phyloP scores from a whole-genome alignment of 2,797 vertebrate species.

The Dermochelys coriacea region DNA sequence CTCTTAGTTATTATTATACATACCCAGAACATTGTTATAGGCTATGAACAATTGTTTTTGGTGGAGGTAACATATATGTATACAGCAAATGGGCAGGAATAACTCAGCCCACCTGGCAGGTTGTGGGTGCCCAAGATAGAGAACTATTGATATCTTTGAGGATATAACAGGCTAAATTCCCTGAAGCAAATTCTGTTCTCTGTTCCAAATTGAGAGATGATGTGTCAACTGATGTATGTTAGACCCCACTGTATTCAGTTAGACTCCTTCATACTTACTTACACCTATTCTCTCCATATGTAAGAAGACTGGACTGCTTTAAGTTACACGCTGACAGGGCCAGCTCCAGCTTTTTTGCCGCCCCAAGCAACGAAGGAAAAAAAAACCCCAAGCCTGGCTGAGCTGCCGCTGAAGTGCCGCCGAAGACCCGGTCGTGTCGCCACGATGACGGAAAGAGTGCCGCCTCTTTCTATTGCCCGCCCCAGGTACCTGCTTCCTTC shows the following conservation, averaged over 20 bases:
- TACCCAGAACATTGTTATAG: accelerated
- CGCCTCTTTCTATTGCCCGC: too few species aligned
- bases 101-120: not conserved
- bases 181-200: not conserved
- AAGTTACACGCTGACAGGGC: not conserved
- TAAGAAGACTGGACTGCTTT: not conserved
- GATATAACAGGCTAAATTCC: not conserved
- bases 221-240: not conserved
- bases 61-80: not conserved
- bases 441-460: too few species aligned
- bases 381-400: too few species aligned
- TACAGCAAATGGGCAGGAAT: not conserved
- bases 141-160: not conserved
- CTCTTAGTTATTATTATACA: not conserved
- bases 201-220: not conserved
- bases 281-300: not conserved
- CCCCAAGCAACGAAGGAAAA: too few species aligned
- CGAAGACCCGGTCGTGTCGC: too few species aligned
- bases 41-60: not conserved
- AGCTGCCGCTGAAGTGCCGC: too few species aligned
- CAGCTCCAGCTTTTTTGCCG: too few species aligned
- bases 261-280: not conserved
- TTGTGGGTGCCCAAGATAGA: not conserved
- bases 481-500: too few species aligned
- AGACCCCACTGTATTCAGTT: not conserved